phyloP scores from a whole-genome alignment of 2,888 invertebrate genomes.

The Volucella bombylans region DNA sequence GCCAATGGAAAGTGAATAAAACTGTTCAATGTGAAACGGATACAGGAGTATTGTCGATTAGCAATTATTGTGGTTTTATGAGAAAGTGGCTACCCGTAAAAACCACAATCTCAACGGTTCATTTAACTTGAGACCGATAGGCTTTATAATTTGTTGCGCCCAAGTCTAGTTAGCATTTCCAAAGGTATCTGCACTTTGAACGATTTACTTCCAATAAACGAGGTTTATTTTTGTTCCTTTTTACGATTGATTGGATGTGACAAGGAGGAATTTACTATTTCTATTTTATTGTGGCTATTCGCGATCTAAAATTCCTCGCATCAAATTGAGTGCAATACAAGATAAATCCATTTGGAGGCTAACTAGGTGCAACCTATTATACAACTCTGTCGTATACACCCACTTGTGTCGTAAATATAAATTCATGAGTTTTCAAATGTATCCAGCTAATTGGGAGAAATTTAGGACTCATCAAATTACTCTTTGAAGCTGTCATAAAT shows the following conservation, averaged over 20 bases:
- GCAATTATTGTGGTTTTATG: too few species aligned
- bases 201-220: too few species aligned
- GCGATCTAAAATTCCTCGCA: not conserved
- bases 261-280: not conserved
- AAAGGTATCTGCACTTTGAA: too few species aligned
- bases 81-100: too few species aligned
- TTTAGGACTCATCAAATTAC: constrained; percentile 40
- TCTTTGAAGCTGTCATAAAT: constrained; percentile 35
- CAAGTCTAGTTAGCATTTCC: too few species aligned
- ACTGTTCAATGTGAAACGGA: too few species aligned
- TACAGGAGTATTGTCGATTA: too few species aligned
- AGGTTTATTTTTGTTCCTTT: not conserved
- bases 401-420: constrained; percentile 3
- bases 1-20: too few species aligned
- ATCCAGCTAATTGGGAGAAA: constrained; percentile 39
- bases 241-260: not conserved
- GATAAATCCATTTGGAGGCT: constrained; percentile 15
- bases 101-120: too few species aligned
- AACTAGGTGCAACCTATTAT: too few species aligned
- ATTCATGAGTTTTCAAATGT: constrained; percentile 35
- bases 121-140: too few species aligned
- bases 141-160: too few species aligned
- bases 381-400: not conserved
- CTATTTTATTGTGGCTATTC: constrained; percentile 12
- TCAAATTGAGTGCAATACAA: not conserved